Evolutionary conservation across 1,140 invertebrate species (phyloP).

Genomic region (Drosophila sp.): DNA sequence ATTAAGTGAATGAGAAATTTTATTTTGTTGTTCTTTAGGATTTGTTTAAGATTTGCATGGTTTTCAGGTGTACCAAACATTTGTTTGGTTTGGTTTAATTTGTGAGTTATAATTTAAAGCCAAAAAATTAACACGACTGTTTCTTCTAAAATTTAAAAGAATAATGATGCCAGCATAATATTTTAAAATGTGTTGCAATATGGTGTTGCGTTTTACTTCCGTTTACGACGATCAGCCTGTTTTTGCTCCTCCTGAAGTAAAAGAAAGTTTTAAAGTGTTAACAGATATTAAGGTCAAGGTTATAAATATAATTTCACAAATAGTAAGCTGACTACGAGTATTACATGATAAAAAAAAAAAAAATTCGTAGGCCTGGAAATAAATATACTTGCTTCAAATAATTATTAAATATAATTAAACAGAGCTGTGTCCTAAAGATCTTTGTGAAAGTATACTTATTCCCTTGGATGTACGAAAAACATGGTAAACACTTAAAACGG

Average conservation of each 20-base stretch:
- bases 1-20: constrained; percentile 21
- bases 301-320: constrained; percentile 76
- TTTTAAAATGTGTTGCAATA: constrained; percentile 1
- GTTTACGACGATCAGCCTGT: constrained; percentile 75
- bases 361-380: constrained; percentile 56
- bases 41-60: constrained; percentile 26
- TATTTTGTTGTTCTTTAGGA: constrained; percentile 14
- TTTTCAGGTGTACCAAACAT: constrained; percentile 27
- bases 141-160: constrained; percentile 35
- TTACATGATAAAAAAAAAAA: too few relatives aligned
- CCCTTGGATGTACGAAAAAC: constrained; percentile 44
- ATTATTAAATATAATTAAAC: constrained; percentile 5
- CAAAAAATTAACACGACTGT: constrained; percentile 27
- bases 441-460: constrained; percentile 81
- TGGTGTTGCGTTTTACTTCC: constrained; percentile 46
- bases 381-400: constrained; percentile 60
- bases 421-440: constrained; percentile 9
- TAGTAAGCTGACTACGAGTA: constrained; percentile 21
- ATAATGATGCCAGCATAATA: constrained; percentile 8
- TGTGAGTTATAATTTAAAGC: constrained; percentile 23
- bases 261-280: constrained; percentile 7
- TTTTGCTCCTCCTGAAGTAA: constrained; percentile 78
- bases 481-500: constrained; percentile 36
- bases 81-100: constrained; percentile 13
- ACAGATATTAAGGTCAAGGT: constrained; percentile 43